Base-by-base conservation (phyloP, 1,140 invertebrate genomes). In the Drosophila fuyamai region DNA sequence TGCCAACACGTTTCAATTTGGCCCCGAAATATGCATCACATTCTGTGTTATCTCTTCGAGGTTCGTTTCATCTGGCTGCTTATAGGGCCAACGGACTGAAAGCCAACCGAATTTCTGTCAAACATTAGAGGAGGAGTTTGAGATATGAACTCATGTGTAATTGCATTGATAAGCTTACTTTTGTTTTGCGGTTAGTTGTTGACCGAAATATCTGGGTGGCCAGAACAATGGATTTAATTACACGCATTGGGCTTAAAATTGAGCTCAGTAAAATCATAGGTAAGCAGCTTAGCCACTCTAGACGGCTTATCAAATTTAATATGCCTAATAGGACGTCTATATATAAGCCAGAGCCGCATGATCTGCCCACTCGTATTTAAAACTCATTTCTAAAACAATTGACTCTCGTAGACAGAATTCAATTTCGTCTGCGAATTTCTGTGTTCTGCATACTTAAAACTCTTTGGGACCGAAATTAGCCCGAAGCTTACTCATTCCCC, bases 111-210 rank as follows among this genome's bases (percentile, higher is more conserved):
- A 53, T 29, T 41, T 48, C 35, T 48, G 51, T 41, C 43, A 35
- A 70, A 10, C 16, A 18, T 57, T 10, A 16, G 54, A 1, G 40
- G 23, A 5, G 14, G 13, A 14, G 40, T 32, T 10, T 46, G 44
- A 47, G 44, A 47, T 48, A 83, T 84, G 59, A 76, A 71, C 76
- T 84, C 81, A 84, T 79, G 76, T 79, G 80, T 66, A 71, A 83
- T 79, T 71, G 60, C 76, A 84, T 79, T 84, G 80, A 84, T 84
- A 84, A 79, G 58, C 74, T 43, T 29, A 44, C 27, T 27, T 54
- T 48, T 61, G 71, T 62, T 47, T 36, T 65, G 59, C 27, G 46
- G 46, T 53, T 55, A 29, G 40, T 48, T 40, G 43, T 23, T 43
- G 23, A 16, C 32, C 71, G 18, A 27, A 14, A 38, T 46, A 29